Conservation (phyloP, 1,140 invertebrate species). For the Drosophila yakuba region DNA sequence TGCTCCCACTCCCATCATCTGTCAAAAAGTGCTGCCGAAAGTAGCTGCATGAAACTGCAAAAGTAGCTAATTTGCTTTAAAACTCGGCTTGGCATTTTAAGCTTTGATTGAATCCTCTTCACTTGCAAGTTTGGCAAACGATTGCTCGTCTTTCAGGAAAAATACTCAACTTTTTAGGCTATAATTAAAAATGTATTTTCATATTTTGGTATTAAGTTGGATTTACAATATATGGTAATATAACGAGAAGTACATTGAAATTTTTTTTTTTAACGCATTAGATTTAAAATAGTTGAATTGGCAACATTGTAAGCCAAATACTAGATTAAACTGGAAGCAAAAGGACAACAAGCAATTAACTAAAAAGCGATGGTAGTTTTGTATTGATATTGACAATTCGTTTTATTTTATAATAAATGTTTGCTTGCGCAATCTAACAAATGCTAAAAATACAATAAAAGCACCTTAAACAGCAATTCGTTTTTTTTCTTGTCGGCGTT, state of each 20-base stretch:
- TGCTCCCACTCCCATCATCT: slow-evolving; percentile 9
- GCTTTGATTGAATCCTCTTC: too few species aligned
- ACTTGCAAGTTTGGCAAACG: too few species aligned
- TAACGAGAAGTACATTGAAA: too few species aligned
- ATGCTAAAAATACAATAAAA: slow-evolving; percentile 29
- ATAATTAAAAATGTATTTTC: too few species aligned
- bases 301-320: slow-evolving; percentile 4
- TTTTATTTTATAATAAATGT: slow-evolving; percentile 5
- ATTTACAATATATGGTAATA: too few species aligned
- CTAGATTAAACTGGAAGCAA: slow-evolving; percentile 5
- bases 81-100: neutral
- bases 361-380: neutral
- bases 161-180: too few species aligned
- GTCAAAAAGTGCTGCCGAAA: slow-evolving; percentile 3
- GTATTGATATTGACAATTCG: slow-evolving; percentile 1
- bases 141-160: too few species aligned
- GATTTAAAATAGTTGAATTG: neutral
- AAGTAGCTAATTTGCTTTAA: neutral
- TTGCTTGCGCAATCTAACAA: slow-evolving; percentile 30
- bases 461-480: slow-evolving; percentile 10
- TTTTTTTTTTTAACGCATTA: too few species aligned
- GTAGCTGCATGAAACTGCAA: too few species aligned
- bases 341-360: neutral
- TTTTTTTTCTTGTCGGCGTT: slow-evolving; percentile 24
- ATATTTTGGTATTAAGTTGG: too few species aligned